Evolutionary conservation across 1,140 invertebrate species (phyloP).

Genomic region (Antheraea pernyi): DNA sequence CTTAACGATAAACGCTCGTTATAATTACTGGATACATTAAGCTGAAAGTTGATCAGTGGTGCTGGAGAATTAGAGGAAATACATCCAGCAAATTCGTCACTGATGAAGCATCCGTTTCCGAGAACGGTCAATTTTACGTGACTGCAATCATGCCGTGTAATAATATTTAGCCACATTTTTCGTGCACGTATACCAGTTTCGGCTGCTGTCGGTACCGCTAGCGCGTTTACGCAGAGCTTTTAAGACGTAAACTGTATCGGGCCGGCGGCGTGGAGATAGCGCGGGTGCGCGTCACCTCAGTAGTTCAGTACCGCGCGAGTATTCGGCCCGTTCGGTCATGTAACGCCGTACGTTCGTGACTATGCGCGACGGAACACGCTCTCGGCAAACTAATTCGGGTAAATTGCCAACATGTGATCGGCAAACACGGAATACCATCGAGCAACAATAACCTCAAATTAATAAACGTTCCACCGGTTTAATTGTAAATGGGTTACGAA

Average conservation of each 20-base stretch:
- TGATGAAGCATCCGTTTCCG: constrained; percentile 6
- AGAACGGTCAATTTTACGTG: constrained; percentile 7
- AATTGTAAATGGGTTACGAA: constrained; percentile 46
- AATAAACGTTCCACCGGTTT: constrained; percentile 26
- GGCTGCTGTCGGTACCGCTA: constrained; percentile 32
- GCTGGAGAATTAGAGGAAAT: background rate
- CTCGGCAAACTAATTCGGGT: constrained; percentile 39
- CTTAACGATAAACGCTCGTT: too few species aligned
- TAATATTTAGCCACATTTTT: constrained; percentile 5
- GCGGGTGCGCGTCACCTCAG: constrained; percentile 24
- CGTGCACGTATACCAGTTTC: constrained; percentile 30
- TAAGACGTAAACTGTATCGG: constrained; percentile 48
- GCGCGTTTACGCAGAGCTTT: constrained; percentile 36
- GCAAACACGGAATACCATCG: constrained; percentile 51
- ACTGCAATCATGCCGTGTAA: background rate
- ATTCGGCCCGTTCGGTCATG: constrained; percentile 42
- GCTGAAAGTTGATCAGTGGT: background rate
- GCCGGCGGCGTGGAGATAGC: constrained; percentile 37
- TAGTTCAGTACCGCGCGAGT: constrained; percentile 56
- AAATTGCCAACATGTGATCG: constrained; percentile 38
- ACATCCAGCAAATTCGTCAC: background rate
- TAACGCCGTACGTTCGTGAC: constrained; percentile 31
- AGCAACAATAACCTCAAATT: constrained; percentile 35
- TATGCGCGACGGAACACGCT: constrained; percentile 39
- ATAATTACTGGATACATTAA: background rate